Percentiles rank a stretch among this genome's conserved stretches.
phyloP scores from a whole-genome alignment of 2,797 vertebrate genomes.

The Serranus cabrilla region DNA sequence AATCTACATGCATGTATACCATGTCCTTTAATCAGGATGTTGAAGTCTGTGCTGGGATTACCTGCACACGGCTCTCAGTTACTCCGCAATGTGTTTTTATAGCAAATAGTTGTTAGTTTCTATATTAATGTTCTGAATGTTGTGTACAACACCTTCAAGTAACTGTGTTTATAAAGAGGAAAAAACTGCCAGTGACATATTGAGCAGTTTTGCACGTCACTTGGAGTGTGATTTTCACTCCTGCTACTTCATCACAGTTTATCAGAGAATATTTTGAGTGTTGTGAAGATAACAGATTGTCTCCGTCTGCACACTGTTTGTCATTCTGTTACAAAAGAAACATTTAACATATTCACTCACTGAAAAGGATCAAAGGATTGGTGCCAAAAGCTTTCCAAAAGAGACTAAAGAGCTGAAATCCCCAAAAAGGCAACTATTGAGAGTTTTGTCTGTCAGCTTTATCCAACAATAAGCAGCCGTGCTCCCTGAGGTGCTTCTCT shows the following conservation, averaged over 20 bases:
- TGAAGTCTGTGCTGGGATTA: too few relatives aligned
- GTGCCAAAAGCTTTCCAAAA: constrained; percentile 37
- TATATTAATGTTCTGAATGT: too few relatives aligned
- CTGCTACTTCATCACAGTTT: constrained; percentile 24
- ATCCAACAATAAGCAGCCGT: constrained; percentile 11
- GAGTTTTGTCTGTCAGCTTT: constrained; percentile 6
- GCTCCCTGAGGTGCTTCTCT: constrained; percentile 2
- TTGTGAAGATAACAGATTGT: constrained; percentile 35
- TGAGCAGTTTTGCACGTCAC: constrained; percentile 26
- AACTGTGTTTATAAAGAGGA: not conserved
- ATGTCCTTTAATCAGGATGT: too few relatives aligned
- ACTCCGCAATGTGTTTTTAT: too few relatives aligned
- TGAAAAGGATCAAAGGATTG: not conserved
- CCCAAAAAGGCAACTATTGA: constrained; percentile 6
- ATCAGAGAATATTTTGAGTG: constrained; percentile 21
- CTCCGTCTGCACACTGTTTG: constrained; percentile 11
- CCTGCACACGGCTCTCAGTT: too few relatives aligned
- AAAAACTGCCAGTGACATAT: constrained; percentile 33
- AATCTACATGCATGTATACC: not conserved
- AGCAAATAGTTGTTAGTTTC: too few relatives aligned
- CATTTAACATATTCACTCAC: constrained; percentile 2
- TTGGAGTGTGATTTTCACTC: constrained; percentile 25
- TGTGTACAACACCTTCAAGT: not conserved
- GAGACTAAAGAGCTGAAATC: constrained; percentile 29
- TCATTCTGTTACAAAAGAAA: constrained; percentile 15